phyloP scores from a whole-genome alignment of 2,888 invertebrate species.

The Ennomos quercinarius region DNA sequence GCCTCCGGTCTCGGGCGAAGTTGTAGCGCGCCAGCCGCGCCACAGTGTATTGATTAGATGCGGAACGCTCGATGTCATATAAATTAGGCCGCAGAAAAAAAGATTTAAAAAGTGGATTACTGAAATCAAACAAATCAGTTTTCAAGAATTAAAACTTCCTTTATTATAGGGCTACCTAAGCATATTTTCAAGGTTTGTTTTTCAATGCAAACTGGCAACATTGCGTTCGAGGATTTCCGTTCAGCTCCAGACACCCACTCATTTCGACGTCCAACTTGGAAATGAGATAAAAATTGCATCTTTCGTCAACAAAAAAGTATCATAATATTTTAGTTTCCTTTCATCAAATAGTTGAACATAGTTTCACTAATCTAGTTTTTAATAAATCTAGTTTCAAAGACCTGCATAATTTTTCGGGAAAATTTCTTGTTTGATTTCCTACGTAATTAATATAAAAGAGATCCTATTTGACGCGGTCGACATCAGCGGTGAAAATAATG shows the following conservation, averaged over 20 bases:
- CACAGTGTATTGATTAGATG: constrained; percentile 85
- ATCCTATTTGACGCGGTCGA: constrained; percentile 68
- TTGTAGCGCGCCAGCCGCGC: constrained; percentile 70
- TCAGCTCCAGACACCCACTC: constrained; percentile 18
- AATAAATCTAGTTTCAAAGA: constrained; percentile 21
- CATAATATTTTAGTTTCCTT: too few species aligned
- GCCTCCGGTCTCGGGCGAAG: constrained; percentile 63
- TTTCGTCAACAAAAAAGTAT: too few species aligned
- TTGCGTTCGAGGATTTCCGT: not conserved
- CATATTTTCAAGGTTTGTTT: too few species aligned
- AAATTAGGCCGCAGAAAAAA: constrained; percentile 84
- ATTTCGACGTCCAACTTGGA: constrained; percentile 18
- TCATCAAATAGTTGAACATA: too few species aligned
- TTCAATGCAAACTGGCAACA: too few species aligned
- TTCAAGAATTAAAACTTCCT: too few species aligned
- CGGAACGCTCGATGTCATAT: constrained; percentile 84
- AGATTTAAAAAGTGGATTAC: constrained; percentile 39
- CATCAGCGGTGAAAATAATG: constrained; percentile 73
- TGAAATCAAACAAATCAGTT: not conserved
- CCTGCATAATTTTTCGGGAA: constrained; percentile 38
- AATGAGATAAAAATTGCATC: constrained; percentile 22
- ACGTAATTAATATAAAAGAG: constrained; percentile 62
- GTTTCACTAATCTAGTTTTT: too few species aligned
- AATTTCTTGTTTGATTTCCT: constrained; percentile 50
- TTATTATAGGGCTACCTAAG: too few species aligned